Evolutionary conservation across 2,797 vertebrate species (phyloP).

Genomic region (Microhierax caerulescens): DNA sequence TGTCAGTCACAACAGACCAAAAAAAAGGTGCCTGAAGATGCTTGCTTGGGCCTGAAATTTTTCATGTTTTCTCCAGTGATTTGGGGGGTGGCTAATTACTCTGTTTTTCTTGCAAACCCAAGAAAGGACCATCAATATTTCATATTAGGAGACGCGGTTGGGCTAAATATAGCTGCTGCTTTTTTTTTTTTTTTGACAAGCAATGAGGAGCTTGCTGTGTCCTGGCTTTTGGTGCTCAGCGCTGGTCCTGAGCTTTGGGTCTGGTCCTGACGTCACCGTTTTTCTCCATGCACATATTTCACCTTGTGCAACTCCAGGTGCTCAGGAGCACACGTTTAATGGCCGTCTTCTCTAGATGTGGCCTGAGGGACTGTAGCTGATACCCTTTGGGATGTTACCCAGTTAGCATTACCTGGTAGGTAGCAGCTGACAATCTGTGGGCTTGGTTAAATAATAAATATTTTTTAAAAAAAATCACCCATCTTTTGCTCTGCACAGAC

Average conservation of each 20-base stretch:
- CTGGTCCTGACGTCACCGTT: not conserved
- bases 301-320: too few relatives aligned
- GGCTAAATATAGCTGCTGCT: not conserved
- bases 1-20: not conserved
- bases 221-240: rapidly evolving
- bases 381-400: not conserved
- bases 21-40: not conserved
- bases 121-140: not conserved
- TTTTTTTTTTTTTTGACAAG: not conserved
- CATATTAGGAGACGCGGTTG: rapidly evolving
- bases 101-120: not conserved
- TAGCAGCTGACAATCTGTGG: not conserved
- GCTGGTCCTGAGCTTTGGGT: not conserved
- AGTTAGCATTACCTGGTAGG: not conserved
- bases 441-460: not conserved
- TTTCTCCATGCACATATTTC: rapidly evolving
- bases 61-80: not conserved
- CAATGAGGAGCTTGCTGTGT: rapidly evolving
- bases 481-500: not conserved
- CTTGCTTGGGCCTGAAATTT: not conserved
- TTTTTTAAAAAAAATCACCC: not conserved
- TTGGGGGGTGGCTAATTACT: not conserved
- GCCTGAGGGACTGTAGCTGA: too few relatives aligned
- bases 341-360: not conserved
- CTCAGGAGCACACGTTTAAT: not conserved